Evolutionary conservation across 2,113 vertebrate genomes (phyloP), one percentile per base, ranked within the genome.

Genomic region (Ploceus nigricollis): DNA sequence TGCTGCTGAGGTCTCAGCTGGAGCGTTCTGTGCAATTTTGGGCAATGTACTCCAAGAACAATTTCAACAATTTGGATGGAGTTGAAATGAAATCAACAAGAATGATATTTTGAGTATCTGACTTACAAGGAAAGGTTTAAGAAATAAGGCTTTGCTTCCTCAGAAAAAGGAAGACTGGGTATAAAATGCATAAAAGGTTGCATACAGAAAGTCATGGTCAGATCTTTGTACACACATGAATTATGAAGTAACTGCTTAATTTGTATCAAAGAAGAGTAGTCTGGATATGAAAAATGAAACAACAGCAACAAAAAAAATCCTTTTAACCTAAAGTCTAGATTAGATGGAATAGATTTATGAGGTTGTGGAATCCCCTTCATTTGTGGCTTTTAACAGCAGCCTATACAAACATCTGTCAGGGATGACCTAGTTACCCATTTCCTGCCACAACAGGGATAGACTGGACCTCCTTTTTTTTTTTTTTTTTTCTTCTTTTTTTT

Each of bases 371-470:
- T 95, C 72, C 64, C 83, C 64, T 89, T 91, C 68, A 84, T 90
- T 92, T 96, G 87, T 87, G 77, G 16, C 71, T 96, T 96, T 93
- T 87, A 92, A 89, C 60, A 92, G 83, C 83, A 95, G 82, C 89
- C 91, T 90, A 78, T 69, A 92, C 64, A 97, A 96, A 94, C 95
- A 94, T 96, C 88, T 94, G 68, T 73, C 82, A 86, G 68, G 64
- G 72, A 70, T 93, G 94, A 94, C 94, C 95, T 94, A 97, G 79
- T 97, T 95, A 93, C 82, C 90, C 94, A 89, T 80, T 95, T 97
- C 90, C 94, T 90, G 86, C 79, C 79, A 83, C 88, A 90, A 92
- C 23, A 82, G 71, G 82, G 79, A 80, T 37, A 71, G 64, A 84
- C 83, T 87, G 56, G 58, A 69, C 21, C 11, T 53, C 28, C 13